These are phyloP conservation scores for Planococcus citri DNA, from an alignment of 1,140 invertebrate species.

Conservation along the genomic window DNA sequence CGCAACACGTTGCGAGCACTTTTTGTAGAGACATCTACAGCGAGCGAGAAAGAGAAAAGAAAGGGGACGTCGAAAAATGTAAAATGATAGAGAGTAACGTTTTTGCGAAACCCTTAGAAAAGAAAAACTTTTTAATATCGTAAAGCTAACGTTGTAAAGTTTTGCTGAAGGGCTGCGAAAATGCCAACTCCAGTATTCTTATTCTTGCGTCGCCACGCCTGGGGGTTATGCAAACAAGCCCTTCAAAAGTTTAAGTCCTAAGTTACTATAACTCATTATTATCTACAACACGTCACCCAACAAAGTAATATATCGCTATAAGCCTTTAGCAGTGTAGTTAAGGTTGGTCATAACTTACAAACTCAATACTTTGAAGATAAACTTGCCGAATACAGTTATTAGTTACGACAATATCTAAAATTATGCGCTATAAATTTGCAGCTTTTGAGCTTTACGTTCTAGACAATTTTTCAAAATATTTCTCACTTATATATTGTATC, in stretches of 20 bases:
- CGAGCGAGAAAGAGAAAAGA: no score
- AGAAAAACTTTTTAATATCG: conserved; percentile 19
- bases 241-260: conserved; percentile 20
- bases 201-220: conserved; percentile 15
- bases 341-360: conserved; percentile 20
- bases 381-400: conserved; percentile 20
- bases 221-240: conserved; percentile 18
- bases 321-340: conserved; percentile 20
- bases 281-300: conserved; percentile 16
- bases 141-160: conserved; percentile 15
- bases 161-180: background rate
- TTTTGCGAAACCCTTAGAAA: conserved; percentile 1
- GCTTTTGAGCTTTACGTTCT: conserved; percentile 18
- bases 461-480: conserved; percentile 16
- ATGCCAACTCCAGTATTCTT: conserved; percentile 19
- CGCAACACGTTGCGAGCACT: no score
- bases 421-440: conserved; percentile 17
- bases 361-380: conserved; percentile 20
- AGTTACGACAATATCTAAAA: conserved; percentile 18
- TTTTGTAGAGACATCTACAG: no score
- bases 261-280: conserved; percentile 20
- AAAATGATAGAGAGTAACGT: no score
- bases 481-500: no score
- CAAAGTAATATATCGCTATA: conserved; percentile 20
- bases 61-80: no score